Conservation (phyloP, 2,113 vertebrate genomes). For the Poicephalus meyeri region DNA sequence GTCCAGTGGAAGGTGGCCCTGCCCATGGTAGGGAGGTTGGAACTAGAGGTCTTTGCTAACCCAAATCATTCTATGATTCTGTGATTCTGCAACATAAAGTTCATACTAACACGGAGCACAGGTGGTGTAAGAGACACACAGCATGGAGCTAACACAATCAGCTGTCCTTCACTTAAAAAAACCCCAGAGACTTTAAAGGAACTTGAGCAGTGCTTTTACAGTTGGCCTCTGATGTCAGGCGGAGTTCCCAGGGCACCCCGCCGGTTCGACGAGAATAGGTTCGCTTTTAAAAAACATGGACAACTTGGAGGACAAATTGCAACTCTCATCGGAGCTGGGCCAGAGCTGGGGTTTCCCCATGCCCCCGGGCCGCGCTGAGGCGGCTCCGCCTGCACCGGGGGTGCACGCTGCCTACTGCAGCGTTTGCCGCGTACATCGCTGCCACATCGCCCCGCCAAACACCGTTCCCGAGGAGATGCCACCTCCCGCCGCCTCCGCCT, state of each 20-base stretch:
- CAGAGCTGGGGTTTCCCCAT: not conserved
- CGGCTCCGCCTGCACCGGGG: no score
- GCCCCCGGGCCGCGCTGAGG: not conserved
- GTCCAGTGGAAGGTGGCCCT: not conserved
- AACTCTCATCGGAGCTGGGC: rapidly evolving
- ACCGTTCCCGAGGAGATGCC: not conserved
- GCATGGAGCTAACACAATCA: rapidly evolving
- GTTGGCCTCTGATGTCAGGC: not conserved
- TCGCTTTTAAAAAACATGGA: no score
- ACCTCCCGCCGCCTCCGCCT: not conserved
- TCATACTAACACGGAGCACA: not conserved
- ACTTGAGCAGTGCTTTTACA: not conserved
- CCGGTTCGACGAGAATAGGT: no score
- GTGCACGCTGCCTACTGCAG: not conserved
- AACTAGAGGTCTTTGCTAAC: not conserved
- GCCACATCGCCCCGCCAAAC: no score
- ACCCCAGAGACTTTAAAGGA: rapidly evolving
- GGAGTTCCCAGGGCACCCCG: not conserved
- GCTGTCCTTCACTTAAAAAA: not conserved
- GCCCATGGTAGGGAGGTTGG: not conserved
- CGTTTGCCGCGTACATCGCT: rapidly evolving
- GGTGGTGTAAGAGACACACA: not conserved
- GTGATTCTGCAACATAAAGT: not conserved
- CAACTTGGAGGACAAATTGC: rapidly evolving
- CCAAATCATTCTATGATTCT: not conserved